Base-by-base conservation (phyloP, 2,113 vertebrate genomes). In the Laterallus jamaicensis region DNA sequence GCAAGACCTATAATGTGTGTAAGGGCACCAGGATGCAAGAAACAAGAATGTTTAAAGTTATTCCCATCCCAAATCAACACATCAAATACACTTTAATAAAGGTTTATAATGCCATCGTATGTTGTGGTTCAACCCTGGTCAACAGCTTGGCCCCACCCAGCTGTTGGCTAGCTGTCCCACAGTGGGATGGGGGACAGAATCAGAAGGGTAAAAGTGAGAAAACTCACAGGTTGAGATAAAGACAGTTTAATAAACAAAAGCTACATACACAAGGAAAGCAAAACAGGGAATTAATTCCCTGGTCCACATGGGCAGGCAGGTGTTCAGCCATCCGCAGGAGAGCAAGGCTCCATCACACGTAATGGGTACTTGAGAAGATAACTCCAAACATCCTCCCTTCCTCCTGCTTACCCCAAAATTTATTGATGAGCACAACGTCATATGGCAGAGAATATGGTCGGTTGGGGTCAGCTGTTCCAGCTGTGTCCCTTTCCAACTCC, bases 261-360 rank as follows among this genome's bases (percentile, higher is more conserved):
- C 19, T 2, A 0, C 0, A 0, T 5, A 5, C 1, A 0, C 19
- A 58, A 68, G 37, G 6, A 73, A 73, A 82, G 24, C 13, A 64
- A 52, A 59, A 10, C 0, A 68, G n/a, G 10, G 29, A 70, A 49
- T 62, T 35, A 0, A 52, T 47, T 56, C 29, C 12, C 13, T 21
- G 6, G 9, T 86, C 77, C 18, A 12, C 13, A 10, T 19, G 0
- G 0, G 3, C 19, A 32, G 26, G 16, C 39, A 62, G 32, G 10
- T 40, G 21, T 49, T 76, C 42, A 86, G 26, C 15, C 28, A 52
- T 39, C 14, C 24, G 10, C 10, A 47, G 31, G 39, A 82, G 7
- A 60, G 5, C 22, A 1, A 4, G 12, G 12, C 8, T 77, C 0
- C 28, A 31, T 62, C 28, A 37, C 6, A 1, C 2, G 0, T 18